Evolutionary conservation across 2,888 invertebrate genomes (phyloP).

Genomic region (Caenorhabditis macrosperma): DNA sequence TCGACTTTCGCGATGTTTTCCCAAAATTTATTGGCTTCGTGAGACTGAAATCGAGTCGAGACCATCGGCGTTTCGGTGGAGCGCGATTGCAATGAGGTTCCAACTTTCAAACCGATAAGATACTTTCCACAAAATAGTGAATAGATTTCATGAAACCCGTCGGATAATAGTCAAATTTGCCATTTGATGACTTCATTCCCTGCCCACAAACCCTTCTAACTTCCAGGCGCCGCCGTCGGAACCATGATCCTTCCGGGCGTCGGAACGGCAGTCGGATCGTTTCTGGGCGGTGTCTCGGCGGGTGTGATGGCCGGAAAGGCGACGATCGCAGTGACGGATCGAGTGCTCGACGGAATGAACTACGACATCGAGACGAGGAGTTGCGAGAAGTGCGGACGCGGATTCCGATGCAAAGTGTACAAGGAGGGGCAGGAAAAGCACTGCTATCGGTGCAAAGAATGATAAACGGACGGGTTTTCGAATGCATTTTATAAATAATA

Average conservation of each 20-base stretch:
- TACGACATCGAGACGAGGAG: slow-evolving; percentile 48
- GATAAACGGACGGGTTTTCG: not conserved
- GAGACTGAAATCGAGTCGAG: too few species aligned
- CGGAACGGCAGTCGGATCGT: slow-evolving; percentile 37
- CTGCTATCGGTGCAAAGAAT: slow-evolving; percentile 35
- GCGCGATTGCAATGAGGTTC: too few species aligned
- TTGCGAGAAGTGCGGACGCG: slow-evolving; percentile 45
- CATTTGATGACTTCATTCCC: too few species aligned
- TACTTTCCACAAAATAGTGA: too few species aligned
- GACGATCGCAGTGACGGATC: slow-evolving; percentile 22
- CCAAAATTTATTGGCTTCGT: too few species aligned
- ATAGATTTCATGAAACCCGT: too few species aligned
- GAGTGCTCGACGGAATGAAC: slow-evolving; percentile 30
- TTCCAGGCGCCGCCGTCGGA: slow-evolving; percentile 37
- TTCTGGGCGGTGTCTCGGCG: slow-evolving; percentile 26
- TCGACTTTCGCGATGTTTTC: too few species aligned
- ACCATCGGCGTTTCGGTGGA: too few species aligned
- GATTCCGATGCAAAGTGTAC: slow-evolving; percentile 36
- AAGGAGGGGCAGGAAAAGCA: slow-evolving; percentile 30
- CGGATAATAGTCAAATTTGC: too few species aligned
- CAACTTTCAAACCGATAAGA: too few species aligned
- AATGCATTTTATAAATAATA: not conserved
- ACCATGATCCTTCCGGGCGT: slow-evolving; percentile 31
- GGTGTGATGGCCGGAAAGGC: slow-evolving; percentile 33
- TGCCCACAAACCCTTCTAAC: too few species aligned